Evolutionary conservation across 2,113 vertebrate species (phyloP).

Genomic region (Orthonyx spaldingii): DNA sequence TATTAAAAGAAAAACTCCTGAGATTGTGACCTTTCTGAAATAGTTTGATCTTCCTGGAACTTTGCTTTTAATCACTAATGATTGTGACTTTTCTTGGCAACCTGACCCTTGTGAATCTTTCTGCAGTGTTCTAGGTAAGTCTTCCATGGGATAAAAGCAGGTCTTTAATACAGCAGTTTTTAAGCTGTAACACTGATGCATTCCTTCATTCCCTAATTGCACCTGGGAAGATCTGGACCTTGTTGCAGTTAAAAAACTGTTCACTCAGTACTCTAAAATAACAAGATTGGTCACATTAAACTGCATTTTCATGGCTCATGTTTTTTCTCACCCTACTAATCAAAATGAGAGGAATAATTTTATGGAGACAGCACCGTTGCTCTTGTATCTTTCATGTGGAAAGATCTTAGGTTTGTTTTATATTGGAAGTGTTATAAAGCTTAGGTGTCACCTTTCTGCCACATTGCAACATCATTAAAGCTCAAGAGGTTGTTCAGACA

Average conservation of each 20-base stretch:
- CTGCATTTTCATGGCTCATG: background rate
- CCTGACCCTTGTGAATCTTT: slow-evolving; percentile 6
- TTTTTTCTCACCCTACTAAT: background rate
- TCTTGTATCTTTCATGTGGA: background rate
- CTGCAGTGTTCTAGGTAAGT: slow-evolving; percentile 7
- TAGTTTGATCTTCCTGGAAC: slow-evolving; percentile 33
- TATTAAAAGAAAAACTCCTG: background rate
- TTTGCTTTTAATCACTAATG: slow-evolving; percentile 53
- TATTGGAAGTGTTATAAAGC: background rate
- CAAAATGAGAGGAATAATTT: background rate
- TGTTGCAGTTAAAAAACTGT: background rate
- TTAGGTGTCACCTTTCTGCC: background rate
- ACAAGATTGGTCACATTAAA: slow-evolving; percentile 6
- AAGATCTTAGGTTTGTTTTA: background rate
- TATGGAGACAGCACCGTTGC: background rate
- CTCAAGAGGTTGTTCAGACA: background rate
- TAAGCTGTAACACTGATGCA: background rate
- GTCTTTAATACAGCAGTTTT: slow-evolving; percentile 6
- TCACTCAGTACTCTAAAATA: slow-evolving; percentile 14
- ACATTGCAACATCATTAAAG: background rate
- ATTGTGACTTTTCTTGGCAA: slow-evolving; percentile 36
- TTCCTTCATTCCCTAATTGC: slow-evolving; percentile 13
- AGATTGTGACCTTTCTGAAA: slow-evolving; percentile 49
- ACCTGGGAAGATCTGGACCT: slow-evolving; percentile 16
- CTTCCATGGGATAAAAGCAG: slow-evolving; percentile 8